These are phyloP conservation scores for Odontophorus gujanensis DNA, from an alignment of 2,113 vertebrate genomes.

Conservation along the genomic window DNA sequence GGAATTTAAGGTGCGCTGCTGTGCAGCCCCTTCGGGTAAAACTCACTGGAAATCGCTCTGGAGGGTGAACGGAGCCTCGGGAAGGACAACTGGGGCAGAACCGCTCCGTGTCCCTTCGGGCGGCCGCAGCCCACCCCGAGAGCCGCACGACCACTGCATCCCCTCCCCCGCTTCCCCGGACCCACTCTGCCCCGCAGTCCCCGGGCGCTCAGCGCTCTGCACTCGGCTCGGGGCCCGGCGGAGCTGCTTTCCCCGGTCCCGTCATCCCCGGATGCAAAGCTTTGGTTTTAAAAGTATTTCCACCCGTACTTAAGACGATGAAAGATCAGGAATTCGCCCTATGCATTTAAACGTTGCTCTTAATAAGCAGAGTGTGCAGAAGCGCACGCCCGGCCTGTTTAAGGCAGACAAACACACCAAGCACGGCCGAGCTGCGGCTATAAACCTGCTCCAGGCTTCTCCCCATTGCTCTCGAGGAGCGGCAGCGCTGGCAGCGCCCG, in stretches of 20 bases:
- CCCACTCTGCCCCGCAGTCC: not conserved
- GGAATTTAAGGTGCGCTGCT: not conserved
- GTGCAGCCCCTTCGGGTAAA: not conserved
- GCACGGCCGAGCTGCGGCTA: conserved; percentile 15
- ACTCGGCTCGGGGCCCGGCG: not conserved
- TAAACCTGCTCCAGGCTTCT: conserved; percentile 49
- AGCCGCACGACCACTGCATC: too few species aligned
- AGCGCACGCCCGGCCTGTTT: conserved; percentile 59
- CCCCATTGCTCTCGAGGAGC: not conserved
- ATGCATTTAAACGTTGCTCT: conserved; percentile 60
- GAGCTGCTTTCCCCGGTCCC: not conserved
- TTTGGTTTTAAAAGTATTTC: conserved; percentile 34
- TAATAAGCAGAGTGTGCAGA: conserved; percentile 64
- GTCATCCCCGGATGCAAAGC: not conserved
- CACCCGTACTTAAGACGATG: conserved; percentile 54
- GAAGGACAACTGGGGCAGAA: not conserved
- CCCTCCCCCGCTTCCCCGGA: not conserved
- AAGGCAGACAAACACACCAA: conserved; percentile 56
- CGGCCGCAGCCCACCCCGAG: rapidly evolving
- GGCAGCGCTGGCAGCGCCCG: conserved; percentile 13
- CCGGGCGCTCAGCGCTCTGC: not conserved
- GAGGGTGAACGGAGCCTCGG: not conserved
- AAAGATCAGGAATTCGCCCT: conserved; percentile 65
- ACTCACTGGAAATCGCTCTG: not conserved
- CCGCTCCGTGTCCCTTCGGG: too few species aligned